These are phyloP conservation scores for Atrina japonica DNA, from an alignment of 2,888 invertebrate genomes.

Conservation along the genomic window DNA sequence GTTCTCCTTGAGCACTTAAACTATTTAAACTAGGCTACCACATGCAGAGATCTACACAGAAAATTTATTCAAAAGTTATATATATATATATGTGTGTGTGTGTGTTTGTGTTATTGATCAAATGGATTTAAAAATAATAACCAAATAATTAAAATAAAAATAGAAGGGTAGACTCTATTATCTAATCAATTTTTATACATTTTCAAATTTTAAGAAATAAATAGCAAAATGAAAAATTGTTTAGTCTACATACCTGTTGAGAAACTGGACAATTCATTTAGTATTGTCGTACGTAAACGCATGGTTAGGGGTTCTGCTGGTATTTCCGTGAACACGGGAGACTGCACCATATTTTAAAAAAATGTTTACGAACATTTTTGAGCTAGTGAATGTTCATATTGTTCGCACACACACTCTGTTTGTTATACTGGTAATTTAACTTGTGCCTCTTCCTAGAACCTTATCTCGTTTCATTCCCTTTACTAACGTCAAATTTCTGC, in stretches of 20 bases:
- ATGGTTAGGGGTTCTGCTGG: constrained; percentile 11
- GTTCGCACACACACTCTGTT: constrained; percentile 2
- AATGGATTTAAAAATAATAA: no score
- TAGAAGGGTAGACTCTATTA: no score
- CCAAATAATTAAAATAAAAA: no score
- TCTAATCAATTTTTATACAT: no score
- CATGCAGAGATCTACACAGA: no score
- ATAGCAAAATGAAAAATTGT: no score
- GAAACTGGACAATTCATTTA: constrained; percentile 10
- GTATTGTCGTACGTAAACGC: neutral
- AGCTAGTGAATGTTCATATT: constrained; percentile 1
- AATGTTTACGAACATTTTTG: constrained; percentile 12
- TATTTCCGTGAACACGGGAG: constrained; percentile 14
- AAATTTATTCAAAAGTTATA: no score
- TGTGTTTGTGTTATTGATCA: no score
- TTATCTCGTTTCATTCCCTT: constrained; percentile 6
- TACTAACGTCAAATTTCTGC: constrained; percentile 7
- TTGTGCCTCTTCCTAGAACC: constrained; percentile 9
- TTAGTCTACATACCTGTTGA: constrained; percentile 8
- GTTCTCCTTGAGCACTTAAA: constrained; percentile 3
- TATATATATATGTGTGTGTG: no score
- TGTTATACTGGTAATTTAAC: constrained; percentile 15
- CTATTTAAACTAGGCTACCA: no score
- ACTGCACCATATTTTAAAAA: constrained; percentile 1
- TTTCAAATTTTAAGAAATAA: no score